Evolutionary conservation across 2,888 invertebrate genomes (phyloP).

Genomic region (Podotricha telesiphe): DNA sequence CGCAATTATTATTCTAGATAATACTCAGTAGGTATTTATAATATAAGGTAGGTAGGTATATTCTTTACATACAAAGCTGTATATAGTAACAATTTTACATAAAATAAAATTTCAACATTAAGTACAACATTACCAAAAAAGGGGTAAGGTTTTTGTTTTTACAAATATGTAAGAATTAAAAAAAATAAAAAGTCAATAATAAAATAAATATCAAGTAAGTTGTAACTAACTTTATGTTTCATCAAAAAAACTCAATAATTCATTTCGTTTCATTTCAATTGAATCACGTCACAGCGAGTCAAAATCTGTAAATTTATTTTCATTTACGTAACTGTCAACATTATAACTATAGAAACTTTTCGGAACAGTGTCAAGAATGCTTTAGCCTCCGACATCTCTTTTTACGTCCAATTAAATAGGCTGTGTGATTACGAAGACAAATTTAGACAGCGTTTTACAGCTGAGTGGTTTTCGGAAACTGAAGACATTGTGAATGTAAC

Average conservation of each 20-base stretch:
- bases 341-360: constrained; percentile 2
- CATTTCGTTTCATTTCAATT: background rate
- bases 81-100: background rate
- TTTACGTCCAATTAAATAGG: constrained; percentile 15
- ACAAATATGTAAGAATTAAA: no score
- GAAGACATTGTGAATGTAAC: background rate
- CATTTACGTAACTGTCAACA: constrained; percentile 14
- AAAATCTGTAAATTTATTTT: constrained; percentile 3
- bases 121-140: no score
- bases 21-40: background rate
- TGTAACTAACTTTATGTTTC: no score
- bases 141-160: no score
- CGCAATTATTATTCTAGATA: constrained; percentile 6
- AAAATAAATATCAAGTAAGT: no score
- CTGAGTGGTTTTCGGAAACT: constrained; percentile 7
- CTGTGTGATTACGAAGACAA: constrained; percentile 8
- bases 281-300: no score
- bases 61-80: background rate
- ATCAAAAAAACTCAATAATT: no score
- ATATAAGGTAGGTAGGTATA: background rate
- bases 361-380: constrained; percentile 16
- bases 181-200: no score
- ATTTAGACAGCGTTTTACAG: constrained; percentile 18
- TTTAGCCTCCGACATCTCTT: constrained; percentile 18
- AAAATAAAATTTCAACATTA: background rate